Conservation (phyloP, 2,888 invertebrate genomes). For the Athrips mouffetella region DNA sequence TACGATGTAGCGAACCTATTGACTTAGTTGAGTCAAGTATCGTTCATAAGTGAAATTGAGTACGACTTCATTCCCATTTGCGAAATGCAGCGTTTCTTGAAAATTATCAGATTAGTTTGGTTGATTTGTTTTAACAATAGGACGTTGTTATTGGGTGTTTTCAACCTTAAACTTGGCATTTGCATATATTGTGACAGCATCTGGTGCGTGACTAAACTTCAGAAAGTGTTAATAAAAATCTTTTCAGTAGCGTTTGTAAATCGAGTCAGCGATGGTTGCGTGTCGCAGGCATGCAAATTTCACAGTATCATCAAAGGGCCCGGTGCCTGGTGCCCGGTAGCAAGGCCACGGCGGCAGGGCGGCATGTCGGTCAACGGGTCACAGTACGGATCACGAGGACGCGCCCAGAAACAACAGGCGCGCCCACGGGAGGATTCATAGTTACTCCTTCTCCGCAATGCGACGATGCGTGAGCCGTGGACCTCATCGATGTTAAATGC, state of each 20-base stretch:
- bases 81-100: background rate
- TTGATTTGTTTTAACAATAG: no score
- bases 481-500: no score
- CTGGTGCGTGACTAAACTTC: background rate
- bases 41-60: constrained; percentile 13
- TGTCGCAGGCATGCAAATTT: constrained; percentile 52
- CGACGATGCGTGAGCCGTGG: constrained; percentile 50
- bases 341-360: constrained; percentile 42
- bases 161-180: no score
- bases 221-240: background rate
- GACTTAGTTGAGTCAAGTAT: background rate
- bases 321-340: constrained; percentile 34
- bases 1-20: background rate
- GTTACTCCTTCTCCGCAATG: constrained; percentile 69
- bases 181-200: background rate
- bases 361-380: constrained; percentile 70
- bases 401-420: constrained; percentile 62
- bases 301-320: constrained; percentile 48
- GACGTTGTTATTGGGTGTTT: no score
- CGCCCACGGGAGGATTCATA: constrained; percentile 60
- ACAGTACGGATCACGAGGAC: constrained; percentile 61
- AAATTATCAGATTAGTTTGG: no score
- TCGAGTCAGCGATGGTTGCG: constrained; percentile 31
- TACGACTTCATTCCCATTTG: constrained; percentile 7
- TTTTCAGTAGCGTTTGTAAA: background rate